phyloP scores from a whole-genome alignment of 1,140 invertebrate genomes.

The Ceratosolen fusciceps region DNA sequence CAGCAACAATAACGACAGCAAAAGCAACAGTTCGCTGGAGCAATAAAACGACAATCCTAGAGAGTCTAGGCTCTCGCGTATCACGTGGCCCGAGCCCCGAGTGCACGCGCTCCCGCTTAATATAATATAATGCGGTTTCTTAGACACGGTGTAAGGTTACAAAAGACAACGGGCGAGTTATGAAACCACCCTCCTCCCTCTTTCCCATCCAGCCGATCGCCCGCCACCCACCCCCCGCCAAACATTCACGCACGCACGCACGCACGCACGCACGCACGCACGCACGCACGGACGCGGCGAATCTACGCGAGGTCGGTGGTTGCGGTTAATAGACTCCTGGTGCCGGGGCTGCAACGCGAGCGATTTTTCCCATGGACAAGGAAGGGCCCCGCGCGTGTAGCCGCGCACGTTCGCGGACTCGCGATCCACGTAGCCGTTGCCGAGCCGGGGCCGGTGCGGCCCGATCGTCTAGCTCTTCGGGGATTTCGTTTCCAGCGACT shows the following conservation, averaged over 20 bases:
- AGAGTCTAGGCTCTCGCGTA: background rate
- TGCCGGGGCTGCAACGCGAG: background rate
- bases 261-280: too few relatives aligned
- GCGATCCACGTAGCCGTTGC: too few relatives aligned
- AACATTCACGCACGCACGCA: too few relatives aligned
- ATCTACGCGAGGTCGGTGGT: too few relatives aligned
- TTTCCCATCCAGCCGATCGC: conserved; percentile 49
- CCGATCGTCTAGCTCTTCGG: too few relatives aligned
- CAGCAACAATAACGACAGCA: too few relatives aligned
- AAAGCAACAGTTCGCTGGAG: background rate
- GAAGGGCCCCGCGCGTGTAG: background rate
- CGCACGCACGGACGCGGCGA: background rate
- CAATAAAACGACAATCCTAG: conserved; percentile 12
- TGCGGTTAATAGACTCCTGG: too few relatives aligned
- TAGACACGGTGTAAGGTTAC: conserved; percentile 57
- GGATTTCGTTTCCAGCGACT: too few relatives aligned
- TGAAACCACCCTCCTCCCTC: conserved; percentile 53
- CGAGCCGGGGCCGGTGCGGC: too few relatives aligned
- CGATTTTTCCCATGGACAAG: background rate
- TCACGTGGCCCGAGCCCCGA: conserved; percentile 1
- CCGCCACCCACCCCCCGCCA: conserved; percentile 51
- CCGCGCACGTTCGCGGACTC: background rate
- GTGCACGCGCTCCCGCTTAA: conserved; percentile 49
- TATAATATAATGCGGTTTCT: conserved; percentile 62
- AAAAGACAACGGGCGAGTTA: conserved; percentile 57